Percentiles rank a stretch among this genome's conserved stretches.
phyloP scores from a whole-genome alignment of 2,888 invertebrate species.

The Nomada flava region DNA sequence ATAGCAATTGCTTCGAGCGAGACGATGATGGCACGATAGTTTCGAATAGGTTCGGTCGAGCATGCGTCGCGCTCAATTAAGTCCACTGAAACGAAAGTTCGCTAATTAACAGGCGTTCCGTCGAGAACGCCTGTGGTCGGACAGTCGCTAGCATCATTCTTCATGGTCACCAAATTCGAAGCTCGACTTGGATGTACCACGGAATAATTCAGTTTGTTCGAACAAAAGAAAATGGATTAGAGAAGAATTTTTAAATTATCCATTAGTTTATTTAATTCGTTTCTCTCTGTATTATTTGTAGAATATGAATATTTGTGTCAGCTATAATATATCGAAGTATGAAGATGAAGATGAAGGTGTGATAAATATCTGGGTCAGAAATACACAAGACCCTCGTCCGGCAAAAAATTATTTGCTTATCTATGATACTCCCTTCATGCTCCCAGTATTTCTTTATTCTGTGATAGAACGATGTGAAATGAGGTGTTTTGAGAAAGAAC shows the following conservation, averaged over 20 bases:
- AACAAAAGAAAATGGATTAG: not conserved
- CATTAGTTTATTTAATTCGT: slow-evolving; percentile 44
- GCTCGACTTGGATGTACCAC: slow-evolving; percentile 13
- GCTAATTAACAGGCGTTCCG: slow-evolving; percentile 59
- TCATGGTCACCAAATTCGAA: slow-evolving; percentile 54
- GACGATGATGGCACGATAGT: slow-evolving; percentile 15
- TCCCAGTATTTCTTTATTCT: no score
- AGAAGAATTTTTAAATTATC: slow-evolving; percentile 48
- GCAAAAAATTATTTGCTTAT: no score
- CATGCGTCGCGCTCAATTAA: slow-evolving; percentile 50
- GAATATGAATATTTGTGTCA: no score
- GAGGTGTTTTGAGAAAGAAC: no score
- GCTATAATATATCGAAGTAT: no score
- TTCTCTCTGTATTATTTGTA: not conserved
- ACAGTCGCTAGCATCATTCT: slow-evolving; percentile 35
- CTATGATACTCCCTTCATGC: no score
- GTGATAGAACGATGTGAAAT: no score
- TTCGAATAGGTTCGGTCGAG: slow-evolving; percentile 24
- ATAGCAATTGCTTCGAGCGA: not conserved
- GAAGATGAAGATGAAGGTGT: no score
- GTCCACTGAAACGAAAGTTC: slow-evolving; percentile 39
- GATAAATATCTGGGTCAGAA: no score
- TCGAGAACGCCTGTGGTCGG: slow-evolving; percentile 16
- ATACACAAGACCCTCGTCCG: no score
- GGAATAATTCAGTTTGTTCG: slow-evolving; percentile 53